phyloP scores from a whole-genome alignment of 2,797 vertebrate genomes.

The Phataginus tetradactyla region DNA sequence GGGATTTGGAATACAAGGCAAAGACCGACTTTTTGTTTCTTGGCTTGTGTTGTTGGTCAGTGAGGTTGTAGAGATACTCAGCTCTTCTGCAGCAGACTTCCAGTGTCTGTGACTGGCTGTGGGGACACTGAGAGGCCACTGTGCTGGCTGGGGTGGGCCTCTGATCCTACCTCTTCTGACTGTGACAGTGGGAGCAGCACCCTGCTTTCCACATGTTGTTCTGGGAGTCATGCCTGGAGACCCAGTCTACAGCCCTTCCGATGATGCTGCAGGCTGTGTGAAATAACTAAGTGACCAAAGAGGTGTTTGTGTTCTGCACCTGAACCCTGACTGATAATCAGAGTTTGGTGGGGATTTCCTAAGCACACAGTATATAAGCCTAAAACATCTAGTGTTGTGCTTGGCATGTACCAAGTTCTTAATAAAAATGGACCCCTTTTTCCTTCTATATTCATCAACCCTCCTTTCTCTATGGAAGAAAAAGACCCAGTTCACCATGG shows the following conservation, averaged over 20 bases:
- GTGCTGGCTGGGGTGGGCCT: background rate
- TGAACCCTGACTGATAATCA: background rate
- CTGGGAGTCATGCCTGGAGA: background rate
- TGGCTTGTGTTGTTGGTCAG: background rate
- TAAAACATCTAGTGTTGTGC: background rate
- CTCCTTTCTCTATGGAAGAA: background rate
- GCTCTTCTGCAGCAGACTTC: background rate
- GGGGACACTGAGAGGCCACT: background rate
- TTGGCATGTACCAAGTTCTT: background rate
- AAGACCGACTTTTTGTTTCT: background rate
- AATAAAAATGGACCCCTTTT: background rate
- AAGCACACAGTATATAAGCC: background rate
- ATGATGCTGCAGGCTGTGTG: background rate
- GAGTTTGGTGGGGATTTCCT: background rate
- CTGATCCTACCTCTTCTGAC: background rate
- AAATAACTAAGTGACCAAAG: background rate
- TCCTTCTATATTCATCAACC: background rate
- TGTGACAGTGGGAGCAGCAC: background rate
- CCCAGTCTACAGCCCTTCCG: background rate
- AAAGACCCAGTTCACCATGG: background rate
- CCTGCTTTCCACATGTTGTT: background rate
- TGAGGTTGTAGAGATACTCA: background rate
- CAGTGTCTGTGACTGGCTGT: background rate
- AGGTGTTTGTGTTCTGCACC: background rate
- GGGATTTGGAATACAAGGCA: background rate